These are phyloP conservation scores for Henricia sp. DNA, from an alignment of 53 echinoderm and acorn worm species.

Conservation along the genomic window DNA sequence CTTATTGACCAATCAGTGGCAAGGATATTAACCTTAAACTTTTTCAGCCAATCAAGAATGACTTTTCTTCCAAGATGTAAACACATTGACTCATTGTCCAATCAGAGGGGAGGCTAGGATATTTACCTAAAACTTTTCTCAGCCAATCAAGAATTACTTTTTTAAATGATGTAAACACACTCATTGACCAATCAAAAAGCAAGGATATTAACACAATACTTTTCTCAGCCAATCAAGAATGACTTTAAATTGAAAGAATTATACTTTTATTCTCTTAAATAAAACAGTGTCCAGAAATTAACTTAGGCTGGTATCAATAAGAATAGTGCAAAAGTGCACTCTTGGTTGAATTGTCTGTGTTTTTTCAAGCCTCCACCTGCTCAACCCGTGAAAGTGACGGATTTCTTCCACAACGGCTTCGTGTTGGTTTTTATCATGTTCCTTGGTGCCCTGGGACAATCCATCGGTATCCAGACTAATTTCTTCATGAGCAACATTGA, in stretches of 20 bases:
- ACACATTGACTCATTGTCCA: too few species aligned
- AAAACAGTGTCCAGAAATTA: not conserved
- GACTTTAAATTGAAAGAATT: not conserved
- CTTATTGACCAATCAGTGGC: too few species aligned
- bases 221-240: too few species aligned
- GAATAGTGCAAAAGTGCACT: not conserved
- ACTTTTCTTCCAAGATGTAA: too few species aligned
- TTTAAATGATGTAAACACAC: too few species aligned
- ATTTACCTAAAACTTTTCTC: too few species aligned
- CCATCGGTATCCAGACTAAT: slow-evolving; percentile 44
- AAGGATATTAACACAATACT: too few species aligned
- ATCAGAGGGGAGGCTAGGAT: too few species aligned
- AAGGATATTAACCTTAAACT: too few species aligned
- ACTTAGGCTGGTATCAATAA: not conserved
- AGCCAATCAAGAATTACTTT: too few species aligned
- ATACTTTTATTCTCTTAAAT: not conserved
- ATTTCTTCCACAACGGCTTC: slow-evolving; percentile 68
- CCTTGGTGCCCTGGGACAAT: slow-evolving; percentile 46
- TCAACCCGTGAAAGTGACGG: slow-evolving; percentile 41
- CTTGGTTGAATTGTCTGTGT: not conserved
- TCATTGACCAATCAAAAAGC: too few species aligned
- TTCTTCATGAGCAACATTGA: slow-evolving; percentile 60
- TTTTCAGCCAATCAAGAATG: too few species aligned
- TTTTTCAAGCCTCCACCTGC: not conserved
- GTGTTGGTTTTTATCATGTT: slow-evolving; percentile 70